phyloP scores from a whole-genome alignment of 2,113 vertebrate genomes.

The Takifugu bimaculatus region DNA sequence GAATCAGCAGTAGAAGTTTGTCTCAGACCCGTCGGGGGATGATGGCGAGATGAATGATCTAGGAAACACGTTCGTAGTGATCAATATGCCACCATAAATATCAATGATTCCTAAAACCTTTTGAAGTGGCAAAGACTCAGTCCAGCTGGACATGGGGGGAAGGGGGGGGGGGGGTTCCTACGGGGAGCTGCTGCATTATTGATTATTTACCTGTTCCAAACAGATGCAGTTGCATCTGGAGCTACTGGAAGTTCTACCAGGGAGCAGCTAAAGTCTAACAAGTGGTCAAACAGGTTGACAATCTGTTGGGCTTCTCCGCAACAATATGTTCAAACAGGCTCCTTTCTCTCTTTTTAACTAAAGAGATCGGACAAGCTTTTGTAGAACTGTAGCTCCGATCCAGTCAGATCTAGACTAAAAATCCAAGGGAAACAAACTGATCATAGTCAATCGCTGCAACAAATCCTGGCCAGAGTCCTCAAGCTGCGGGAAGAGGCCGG shows the following conservation, averaged over 20 bases:
- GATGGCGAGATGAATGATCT: too few species aligned
- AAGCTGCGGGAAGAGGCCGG: too few species aligned
- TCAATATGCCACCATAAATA: too few species aligned
- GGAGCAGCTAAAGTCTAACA: background rate
- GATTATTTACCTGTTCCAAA: background rate
- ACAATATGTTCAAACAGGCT: conserved; percentile 32
- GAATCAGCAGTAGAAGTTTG: too few species aligned
- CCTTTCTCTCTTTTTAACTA: conserved; percentile 6
- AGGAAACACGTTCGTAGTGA: too few species aligned
- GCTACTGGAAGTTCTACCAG: background rate
- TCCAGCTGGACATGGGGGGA: background rate
- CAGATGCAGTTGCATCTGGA: background rate
- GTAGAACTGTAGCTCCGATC: too few species aligned
- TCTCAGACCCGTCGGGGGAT: too few species aligned
- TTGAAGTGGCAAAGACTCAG: background rate
- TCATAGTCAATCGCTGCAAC: too few species aligned
- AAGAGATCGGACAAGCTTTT: too few species aligned
- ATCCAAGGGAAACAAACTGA: too few species aligned
- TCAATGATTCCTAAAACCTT: background rate
- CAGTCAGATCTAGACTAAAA: too few species aligned
- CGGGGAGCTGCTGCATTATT: background rate
- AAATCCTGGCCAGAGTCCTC: too few species aligned
- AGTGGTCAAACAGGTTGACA: conserved; percentile 12
- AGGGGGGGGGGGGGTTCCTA: background rate
- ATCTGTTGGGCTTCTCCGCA: conserved; percentile 22